Evolutionary conservation across 2,888 invertebrate genomes (phyloP).

Genomic region (Diarsia rubi): DNA sequence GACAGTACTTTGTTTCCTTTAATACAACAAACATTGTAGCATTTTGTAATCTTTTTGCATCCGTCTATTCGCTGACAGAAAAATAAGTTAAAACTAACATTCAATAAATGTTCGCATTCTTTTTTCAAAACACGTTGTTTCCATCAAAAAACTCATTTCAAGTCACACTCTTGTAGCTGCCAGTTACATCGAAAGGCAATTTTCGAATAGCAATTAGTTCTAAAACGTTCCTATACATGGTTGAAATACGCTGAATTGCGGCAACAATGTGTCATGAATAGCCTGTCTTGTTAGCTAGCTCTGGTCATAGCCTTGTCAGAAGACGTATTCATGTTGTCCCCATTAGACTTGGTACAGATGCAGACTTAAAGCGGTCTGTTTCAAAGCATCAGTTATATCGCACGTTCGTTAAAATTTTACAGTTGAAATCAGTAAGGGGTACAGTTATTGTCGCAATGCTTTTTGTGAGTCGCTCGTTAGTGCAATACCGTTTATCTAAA

Average conservation of each 20-base stretch:
- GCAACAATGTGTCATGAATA: constrained; percentile 43
- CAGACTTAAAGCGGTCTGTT: constrained; percentile 17
- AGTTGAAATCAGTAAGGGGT: constrained; percentile 20
- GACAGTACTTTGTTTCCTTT: constrained; percentile 45
- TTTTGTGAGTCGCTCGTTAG: constrained; percentile 41
- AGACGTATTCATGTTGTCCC: constrained; percentile 50
- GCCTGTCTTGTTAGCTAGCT: constrained; percentile 39
- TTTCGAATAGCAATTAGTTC: constrained; percentile 63
- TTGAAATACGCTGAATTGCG: constrained; percentile 42
- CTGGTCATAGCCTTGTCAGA: constrained; percentile 35
- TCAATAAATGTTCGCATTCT: constrained; percentile 37
- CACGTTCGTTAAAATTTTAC: constrained; percentile 42
- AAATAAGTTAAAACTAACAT: constrained; percentile 36
- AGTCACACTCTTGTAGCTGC: constrained; percentile 30
- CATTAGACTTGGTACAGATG: constrained; percentile 21
- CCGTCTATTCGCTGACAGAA: constrained; percentile 21
- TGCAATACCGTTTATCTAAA: constrained; percentile 28
- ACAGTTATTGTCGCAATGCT: background rate
- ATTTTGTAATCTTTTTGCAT: constrained; percentile 41
- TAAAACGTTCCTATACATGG: constrained; percentile 44
- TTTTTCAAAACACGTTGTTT: constrained; percentile 39
- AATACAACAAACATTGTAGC: constrained; percentile 46
- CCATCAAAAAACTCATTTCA: constrained; percentile 44
- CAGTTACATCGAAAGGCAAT: constrained; percentile 35
- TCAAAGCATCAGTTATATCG: constrained; percentile 32